Base-by-base conservation (phyloP, 2,113 vertebrate genomes). In the Melanerpes formicivorus region DNA sequence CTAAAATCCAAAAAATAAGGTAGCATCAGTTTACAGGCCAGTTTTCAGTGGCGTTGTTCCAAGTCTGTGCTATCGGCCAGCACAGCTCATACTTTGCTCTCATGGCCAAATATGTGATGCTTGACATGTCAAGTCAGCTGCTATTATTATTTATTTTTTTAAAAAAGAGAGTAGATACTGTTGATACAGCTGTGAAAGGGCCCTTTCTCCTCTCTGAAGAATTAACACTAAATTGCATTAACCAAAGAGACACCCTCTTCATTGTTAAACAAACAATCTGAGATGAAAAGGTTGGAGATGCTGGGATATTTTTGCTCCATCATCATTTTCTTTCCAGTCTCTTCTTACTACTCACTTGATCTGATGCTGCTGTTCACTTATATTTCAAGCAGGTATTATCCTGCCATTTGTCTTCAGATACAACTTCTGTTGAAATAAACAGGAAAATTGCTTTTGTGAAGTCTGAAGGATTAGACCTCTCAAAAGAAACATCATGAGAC, bases 151-250 rank as follows among this genome's bases (percentile, higher is more conserved):
- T 44, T 44, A 44, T 93, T 96, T 64, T 80, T 90, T 72, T 63
- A 46, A 80, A 92, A 46, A 80, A 92, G 58, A 86, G 66, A 81
- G 54, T 93, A 78, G 59, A 76, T 95, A 91, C 65, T 97, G 96
- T 98, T 98, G 97, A 95, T 97, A 97, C 96, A 98, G 97, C 97
- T 98, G 96, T 96, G 94, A 94, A 70, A 88, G 25, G 72, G 88
- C 89, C 86, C 83, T 81, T 71, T 95, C 87, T 52, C 79, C 81
- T 90, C 80, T 92, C 71, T 63, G 93, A 96, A 80, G 84, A 95
- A 94, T 91, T 95, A 80, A 86, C 34, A 42, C 88, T 84, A 88
- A 94, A 81, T 94, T 86, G 88, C 93, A 90, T 93, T 96, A 97
- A 87, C 54, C 66, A 90, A 91, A 91, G 85, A 90, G 66, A 94